phyloP scores from a whole-genome alignment of 2,797 vertebrate genomes.

The Manis javanica region DNA sequence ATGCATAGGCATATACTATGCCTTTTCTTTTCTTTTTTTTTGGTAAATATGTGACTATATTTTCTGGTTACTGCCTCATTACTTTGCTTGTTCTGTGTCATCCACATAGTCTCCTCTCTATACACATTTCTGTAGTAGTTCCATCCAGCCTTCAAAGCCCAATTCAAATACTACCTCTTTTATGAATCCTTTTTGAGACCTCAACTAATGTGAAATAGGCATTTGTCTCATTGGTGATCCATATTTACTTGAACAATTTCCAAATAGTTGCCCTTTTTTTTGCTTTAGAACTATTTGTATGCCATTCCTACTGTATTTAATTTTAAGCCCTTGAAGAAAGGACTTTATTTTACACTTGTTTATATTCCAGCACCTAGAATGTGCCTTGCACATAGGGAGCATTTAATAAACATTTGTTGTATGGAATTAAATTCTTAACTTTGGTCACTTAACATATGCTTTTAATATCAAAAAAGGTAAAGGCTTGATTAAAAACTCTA shows the following conservation, averaged over 20 bases:
- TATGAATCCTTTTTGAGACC: background rate
- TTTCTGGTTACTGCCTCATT: background rate
- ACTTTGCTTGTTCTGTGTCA: background rate
- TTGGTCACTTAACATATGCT: background rate
- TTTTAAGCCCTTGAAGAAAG: constrained; percentile 3
- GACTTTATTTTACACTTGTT: background rate
- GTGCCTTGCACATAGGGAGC: background rate
- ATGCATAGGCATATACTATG: background rate
- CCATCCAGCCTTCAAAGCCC: background rate
- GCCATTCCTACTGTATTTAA: background rate
- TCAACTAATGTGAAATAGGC: background rate
- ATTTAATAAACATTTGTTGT: background rate
- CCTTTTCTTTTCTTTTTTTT: background rate
- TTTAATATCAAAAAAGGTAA: background rate
- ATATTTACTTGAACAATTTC: background rate
- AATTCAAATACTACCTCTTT: background rate
- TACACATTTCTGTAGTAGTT: background rate
- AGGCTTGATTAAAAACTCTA: background rate
- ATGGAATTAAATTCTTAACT: background rate
- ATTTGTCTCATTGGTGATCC: background rate
- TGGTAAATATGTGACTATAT: background rate
- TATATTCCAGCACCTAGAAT: background rate
- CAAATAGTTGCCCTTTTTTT: background rate
- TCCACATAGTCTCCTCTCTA: background rate
- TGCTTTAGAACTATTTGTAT: background rate